Evolutionary conservation across 2,113 vertebrate genomes (phyloP).

Genomic region (Paradisaea rubra): DNA sequence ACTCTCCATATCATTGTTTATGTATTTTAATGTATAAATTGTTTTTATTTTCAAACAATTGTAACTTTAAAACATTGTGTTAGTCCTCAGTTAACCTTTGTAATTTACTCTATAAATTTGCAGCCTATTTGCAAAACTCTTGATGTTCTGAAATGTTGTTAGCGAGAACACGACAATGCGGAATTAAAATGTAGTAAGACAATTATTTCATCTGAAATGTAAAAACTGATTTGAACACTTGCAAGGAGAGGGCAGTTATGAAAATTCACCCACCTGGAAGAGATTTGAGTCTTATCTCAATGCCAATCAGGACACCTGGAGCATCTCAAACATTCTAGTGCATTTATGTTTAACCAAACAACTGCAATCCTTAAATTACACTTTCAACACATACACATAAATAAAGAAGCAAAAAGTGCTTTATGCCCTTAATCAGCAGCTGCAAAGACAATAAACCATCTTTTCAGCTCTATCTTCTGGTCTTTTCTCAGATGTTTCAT

Average conservation of each 20-base stretch:
- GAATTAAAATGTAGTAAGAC: not conserved
- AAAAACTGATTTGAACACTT: not conserved
- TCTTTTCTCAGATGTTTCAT: not conserved
- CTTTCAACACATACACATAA: not conserved
- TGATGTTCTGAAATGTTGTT: not conserved
- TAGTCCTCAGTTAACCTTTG: not conserved
- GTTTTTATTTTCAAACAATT: not conserved
- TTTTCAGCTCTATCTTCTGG: not conserved
- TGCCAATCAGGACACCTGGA: not conserved
- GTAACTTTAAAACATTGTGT: not conserved
- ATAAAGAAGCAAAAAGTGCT: not conserved
- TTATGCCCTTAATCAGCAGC: not conserved
- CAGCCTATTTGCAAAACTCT: not conserved
- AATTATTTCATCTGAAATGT: not conserved
- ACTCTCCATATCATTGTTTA: not conserved
- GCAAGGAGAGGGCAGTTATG: rapidly evolving
- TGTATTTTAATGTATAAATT: not conserved
- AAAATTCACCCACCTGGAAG: not conserved
- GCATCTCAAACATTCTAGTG: not conserved
- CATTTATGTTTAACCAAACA: rapidly evolving
- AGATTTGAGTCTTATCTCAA: not conserved
- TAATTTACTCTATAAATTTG: not conserved
- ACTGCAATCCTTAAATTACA: not conserved
- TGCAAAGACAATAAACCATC: not conserved
- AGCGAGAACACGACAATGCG: not conserved